phyloP scores from a whole-genome alignment of 2,797 vertebrate species.

The Acanthurus tractus region DNA sequence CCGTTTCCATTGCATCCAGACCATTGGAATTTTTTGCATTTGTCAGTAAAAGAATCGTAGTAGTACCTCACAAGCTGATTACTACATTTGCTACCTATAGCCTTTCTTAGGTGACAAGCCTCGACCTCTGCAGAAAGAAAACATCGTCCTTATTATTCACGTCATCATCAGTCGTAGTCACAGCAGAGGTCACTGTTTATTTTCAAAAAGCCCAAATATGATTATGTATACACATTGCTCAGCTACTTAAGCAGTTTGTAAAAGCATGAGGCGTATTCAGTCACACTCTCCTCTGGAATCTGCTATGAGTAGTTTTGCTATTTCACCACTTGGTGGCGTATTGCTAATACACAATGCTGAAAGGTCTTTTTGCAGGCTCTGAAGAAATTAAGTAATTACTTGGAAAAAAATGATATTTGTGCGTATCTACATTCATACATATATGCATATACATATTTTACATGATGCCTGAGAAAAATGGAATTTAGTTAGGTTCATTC shows the following conservation, averaged over 20 bases:
- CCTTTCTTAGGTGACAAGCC: slow-evolving; percentile 55
- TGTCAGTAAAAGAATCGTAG: slow-evolving; percentile 73
- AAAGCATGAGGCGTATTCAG: neutral
- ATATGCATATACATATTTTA: no score
- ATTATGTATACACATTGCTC: neutral
- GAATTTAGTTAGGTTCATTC: neutral
- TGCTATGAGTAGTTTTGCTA: neutral
- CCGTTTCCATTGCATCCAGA: slow-evolving; percentile 78
- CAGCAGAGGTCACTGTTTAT: neutral
- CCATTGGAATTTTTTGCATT: slow-evolving; percentile 77
- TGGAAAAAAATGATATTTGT: neutral
- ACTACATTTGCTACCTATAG: slow-evolving; percentile 8
- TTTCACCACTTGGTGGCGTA: slow-evolving; percentile 70
- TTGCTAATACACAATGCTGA: slow-evolving; percentile 28
- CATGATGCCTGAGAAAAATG: no score
- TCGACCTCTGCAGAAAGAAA: slow-evolving; percentile 50
- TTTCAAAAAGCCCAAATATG: neutral
- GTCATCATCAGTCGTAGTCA: neutral
- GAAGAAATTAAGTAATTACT: neutral
- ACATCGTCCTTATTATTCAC: neutral
- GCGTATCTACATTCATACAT: no score
- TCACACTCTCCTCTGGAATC: neutral
- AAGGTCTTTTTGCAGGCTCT: neutral
- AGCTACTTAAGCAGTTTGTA: neutral
- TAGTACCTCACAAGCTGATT: slow-evolving; percentile 58